Evolutionary conservation across 2,113 vertebrate species (phyloP), one percentile per base, ranked within the genome.

Genomic region (Pseudopipra pipra): DNA sequence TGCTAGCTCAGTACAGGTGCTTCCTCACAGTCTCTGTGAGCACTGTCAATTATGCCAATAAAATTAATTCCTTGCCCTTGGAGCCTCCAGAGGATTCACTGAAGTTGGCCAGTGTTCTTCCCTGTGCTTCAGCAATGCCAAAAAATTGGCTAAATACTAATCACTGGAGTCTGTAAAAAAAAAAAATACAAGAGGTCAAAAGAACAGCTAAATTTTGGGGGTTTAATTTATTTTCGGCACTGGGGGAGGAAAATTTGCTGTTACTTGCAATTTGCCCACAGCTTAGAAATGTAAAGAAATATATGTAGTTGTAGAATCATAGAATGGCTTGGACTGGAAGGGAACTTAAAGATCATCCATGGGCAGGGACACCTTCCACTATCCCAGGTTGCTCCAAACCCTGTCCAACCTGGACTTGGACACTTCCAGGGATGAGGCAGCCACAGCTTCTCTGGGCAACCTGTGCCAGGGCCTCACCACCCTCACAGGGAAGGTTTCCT

Each of bases 321-420:
- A 12, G 24, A 54, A 5, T 30, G 13, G 7, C 24, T 55, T 55
- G 3, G 9, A 2, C 35, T 31, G 12, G 47, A 76, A 62, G 31
- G 2, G 8, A 35, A 4, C 3, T 70, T 55, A 31, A 90, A 62
- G 12, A 55, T 41, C n/a, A 55, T 27, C 12, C 8, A 16, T 27
- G 12, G 11, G 17, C 20, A 41, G 21, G 9, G n/a, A 41, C 41
- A 83, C 8, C 8, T 49, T 33, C 16, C 21, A 47, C 14, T 21
- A 2, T 0, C 1, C 2, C 47, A 70, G 25, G 18, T 16, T 56
- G 10, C 14, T 70, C 65, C 2, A 1, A 83, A 9, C 17, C 1
- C 63, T 8, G 4, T 41, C n/a, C 30, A 62, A 1, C 12, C 8
- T 43, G 30, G 4, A 14, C 25, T 68, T 22, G n/a, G 4, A 31